Evolutionary conservation across 2,888 invertebrate species (phyloP), one percentile per base, ranked within the genome.

Genomic region (Odontocolon sp.): DNA sequence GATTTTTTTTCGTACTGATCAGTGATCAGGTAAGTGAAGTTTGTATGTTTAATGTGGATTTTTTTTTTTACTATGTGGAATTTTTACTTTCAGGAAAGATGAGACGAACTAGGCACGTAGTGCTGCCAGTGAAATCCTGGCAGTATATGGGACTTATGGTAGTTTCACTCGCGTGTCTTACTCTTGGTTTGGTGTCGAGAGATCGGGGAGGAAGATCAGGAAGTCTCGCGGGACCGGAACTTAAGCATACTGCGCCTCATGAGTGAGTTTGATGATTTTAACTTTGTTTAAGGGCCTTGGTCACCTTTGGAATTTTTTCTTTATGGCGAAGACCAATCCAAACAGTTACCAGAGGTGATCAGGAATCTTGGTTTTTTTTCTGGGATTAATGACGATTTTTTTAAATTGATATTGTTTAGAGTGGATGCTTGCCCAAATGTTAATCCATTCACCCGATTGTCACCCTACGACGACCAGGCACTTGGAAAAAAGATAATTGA

Each of bases 191-290:
- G 26, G 87, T 89, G 11, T 87, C 89, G 16, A 82, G 89, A 18
- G 89, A 89, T 59, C 85, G 88, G 16, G 89, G 88, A 80, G 89
- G 89, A 54, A 85, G 85, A 64, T 85, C 89, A 16, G 89, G 87
- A 64, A 89, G 85, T 66, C 81, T 89, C 2, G 87, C 87, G 4
- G 87, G 89, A 74, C 88, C 89, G 2, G 88, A 89, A 81, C 81
- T 89, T 11, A 74, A 83, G 78, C 88, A 89, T 40, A 83, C 80
- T 52, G 89, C 88, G 26, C 89, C 89, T 0, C 89, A 89, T 63
- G 83, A 88, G 89, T 89, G 81, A 83, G 82, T 75, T 40, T 3
- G 11, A 28, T 47, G 5, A 18, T 11, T 14, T 3, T 21, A 42
- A 31, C 57, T 9, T 31, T 45, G n/a, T 38, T 31, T 56, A 6